Evolutionary conservation across 2,113 vertebrate species (phyloP).

Genomic region (Synodontis membranacea): DNA sequence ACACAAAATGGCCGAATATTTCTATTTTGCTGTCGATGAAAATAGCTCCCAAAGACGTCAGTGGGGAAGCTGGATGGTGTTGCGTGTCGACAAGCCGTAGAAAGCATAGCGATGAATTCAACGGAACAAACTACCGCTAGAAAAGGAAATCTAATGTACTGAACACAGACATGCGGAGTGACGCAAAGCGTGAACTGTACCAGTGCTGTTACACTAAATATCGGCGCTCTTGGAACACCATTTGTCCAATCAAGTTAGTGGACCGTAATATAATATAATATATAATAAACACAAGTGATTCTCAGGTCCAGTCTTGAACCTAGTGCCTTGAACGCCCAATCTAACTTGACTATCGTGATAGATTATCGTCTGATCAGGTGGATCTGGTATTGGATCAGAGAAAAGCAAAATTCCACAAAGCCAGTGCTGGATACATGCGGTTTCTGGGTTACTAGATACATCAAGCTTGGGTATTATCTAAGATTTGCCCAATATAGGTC

Average conservation of each 20-base stretch:
- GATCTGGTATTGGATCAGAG: not conserved
- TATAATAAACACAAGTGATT: not conserved
- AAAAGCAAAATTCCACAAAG: not conserved
- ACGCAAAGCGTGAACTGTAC: not conserved
- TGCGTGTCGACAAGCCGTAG: not conserved
- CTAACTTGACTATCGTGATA: not conserved
- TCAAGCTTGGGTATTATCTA: not conserved
- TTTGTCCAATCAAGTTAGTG: not conserved
- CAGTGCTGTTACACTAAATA: not conserved
- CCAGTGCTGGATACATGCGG: not conserved
- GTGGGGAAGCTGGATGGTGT: not conserved
- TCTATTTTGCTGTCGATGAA: not conserved
- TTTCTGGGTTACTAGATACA: not conserved
- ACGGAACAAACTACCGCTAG: not conserved
- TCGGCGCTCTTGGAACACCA: not conserved
- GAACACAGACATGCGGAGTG: not conserved
- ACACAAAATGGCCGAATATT: not conserved
- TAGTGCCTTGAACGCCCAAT: not conserved
- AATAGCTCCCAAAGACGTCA: not conserved
- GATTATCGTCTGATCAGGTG: not conserved
- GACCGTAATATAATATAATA: too few species aligned
- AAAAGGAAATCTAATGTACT: not conserved
- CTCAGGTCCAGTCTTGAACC: not conserved
- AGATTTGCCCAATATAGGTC: too few species aligned
- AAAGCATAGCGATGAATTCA: not conserved